Evolutionary conservation across 1,140 invertebrate species (phyloP).

Genomic region (Drosophila pachea): DNA sequence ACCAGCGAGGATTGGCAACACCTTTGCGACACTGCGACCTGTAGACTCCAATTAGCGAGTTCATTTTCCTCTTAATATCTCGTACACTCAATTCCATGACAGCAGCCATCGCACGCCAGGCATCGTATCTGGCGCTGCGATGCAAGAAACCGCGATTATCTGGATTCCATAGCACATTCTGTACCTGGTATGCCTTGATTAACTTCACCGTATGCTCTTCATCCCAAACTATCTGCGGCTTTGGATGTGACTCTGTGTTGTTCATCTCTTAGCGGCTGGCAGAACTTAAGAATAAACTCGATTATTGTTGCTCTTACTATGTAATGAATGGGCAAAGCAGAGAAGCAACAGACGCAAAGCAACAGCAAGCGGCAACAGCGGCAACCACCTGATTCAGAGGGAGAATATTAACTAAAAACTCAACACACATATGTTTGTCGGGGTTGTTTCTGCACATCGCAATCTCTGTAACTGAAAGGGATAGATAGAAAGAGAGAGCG

Average conservation of each 20-base stretch:
- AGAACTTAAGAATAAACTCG: background rate
- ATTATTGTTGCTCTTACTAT: background rate
- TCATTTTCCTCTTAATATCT: conserved; percentile 9
- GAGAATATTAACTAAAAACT: background rate
- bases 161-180: conserved; percentile 10
- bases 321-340: too few species aligned
- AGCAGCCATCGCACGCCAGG: conserved; percentile 3
- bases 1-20: conserved; percentile 9
- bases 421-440: background rate
- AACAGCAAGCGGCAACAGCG: conserved; percentile 1
- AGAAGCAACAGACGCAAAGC: background rate
- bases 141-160: background rate
- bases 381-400: background rate
- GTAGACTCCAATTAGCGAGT: conserved; percentile 6
- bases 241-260: background rate
- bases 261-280: background rate
- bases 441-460: background rate
- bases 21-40: conserved; percentile 4
- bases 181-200: conserved; percentile 4
- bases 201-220: conserved; percentile 7
- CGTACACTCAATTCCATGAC: background rate
- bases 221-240: conserved; percentile 7
- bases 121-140: background rate
- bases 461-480: background rate
- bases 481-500: background rate